These are phyloP conservation scores for Chondrilla cf. caribensis DNA, from an alignment of 37 sponge, comb jelly and placozoan genomes.

Conservation along the genomic window DNA sequence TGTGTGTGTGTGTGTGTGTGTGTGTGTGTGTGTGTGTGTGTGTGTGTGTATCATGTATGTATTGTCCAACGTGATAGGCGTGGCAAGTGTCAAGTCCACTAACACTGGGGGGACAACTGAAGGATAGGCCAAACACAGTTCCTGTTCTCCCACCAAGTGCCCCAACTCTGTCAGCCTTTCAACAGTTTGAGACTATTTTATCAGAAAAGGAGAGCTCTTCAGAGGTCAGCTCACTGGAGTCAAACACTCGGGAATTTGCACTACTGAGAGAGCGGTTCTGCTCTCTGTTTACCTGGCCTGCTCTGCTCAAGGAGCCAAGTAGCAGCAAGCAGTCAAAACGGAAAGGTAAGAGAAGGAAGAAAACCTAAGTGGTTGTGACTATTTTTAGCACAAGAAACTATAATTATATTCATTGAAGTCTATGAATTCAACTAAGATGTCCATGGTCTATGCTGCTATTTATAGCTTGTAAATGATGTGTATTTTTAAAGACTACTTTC, in stretches of 20 bases:
- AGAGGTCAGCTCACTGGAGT: not conserved
- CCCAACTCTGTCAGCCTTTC: not conserved
- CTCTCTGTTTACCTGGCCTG: slow-evolving; percentile 14
- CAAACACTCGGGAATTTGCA: too few species aligned
- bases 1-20: slow-evolving; percentile 21
- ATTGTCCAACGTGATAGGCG: not conserved
- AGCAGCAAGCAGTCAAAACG: not conserved
- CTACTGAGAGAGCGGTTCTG: not conserved
- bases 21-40: slow-evolving; percentile 27
- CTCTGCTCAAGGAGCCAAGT: not conserved
- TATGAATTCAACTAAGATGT: too few species aligned
- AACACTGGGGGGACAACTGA: not conserved
- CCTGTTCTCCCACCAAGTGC: not conserved
- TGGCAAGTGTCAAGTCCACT: not conserved
- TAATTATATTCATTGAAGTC: too few species aligned
- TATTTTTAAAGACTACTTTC: too few species aligned
- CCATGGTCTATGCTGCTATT: too few species aligned
- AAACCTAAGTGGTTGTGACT: not conserved
- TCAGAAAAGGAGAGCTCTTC: not conserved
- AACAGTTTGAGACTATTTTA: not conserved
- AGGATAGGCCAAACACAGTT: not conserved
- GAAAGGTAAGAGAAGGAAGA: not conserved
- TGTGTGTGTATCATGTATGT: not conserved
- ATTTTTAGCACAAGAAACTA: too few species aligned
- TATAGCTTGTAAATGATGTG: too few species aligned